Conservation (phyloP, 1,140 invertebrate species). For the Scaptomyza pallida region DNA sequence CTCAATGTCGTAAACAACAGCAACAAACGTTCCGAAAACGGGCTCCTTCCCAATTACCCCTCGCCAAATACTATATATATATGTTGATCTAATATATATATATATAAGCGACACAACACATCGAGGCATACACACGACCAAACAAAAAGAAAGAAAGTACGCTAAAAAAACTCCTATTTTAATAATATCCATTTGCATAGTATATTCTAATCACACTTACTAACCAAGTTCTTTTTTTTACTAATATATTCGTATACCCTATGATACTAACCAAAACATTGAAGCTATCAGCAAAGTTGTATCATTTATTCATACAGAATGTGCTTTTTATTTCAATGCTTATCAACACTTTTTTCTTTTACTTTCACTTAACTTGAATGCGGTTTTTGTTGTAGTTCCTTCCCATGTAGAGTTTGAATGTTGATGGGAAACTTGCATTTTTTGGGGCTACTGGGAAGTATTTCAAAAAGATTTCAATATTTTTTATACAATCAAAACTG, state of each 20-base stretch:
- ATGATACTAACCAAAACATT: too few relatives aligned
- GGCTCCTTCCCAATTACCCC: conserved; percentile 1
- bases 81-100: too few relatives aligned
- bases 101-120: conserved; percentile 36
- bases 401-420: too few relatives aligned
- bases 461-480: too few relatives aligned
- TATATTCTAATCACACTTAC: neutral
- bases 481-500: too few relatives aligned
- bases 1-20: conserved; percentile 55
- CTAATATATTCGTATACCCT: too few relatives aligned
- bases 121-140: conserved; percentile 56
- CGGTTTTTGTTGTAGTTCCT: neutral
- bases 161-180: conserved; percentile 9
- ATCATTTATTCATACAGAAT: neutral
- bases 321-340: neutral
- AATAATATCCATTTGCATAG: too few relatives aligned
- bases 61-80: too few relatives aligned
- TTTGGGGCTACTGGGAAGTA: too few relatives aligned
- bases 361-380: neutral
- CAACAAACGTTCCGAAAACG: conserved; percentile 25
- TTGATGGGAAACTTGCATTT: neutral
- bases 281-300: too few relatives aligned
- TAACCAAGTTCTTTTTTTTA: too few relatives aligned
- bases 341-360: conserved; percentile 4
- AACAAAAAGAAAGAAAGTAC: too few relatives aligned